These are phyloP conservation scores for Numida meleagris DNA, from an alignment of 2,113 vertebrate species.

Conservation along the genomic window DNA sequence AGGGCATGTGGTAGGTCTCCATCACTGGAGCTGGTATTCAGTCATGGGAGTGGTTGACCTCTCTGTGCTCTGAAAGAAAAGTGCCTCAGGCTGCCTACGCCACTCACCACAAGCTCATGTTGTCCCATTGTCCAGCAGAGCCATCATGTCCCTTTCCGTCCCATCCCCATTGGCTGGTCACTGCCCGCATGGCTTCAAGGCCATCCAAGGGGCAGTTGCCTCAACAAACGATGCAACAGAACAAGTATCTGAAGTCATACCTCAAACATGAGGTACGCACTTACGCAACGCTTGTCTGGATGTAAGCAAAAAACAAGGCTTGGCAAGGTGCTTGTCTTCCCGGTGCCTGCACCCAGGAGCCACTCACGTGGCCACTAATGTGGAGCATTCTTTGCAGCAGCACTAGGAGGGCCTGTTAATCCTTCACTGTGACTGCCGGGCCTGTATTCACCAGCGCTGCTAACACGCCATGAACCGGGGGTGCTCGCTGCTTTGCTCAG, in stretches of 20 bases:
- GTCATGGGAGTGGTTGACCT: neutral
- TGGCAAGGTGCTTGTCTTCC: neutral
- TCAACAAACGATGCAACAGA: neutral
- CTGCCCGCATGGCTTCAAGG: conserved; percentile 16
- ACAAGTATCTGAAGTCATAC: conserved; percentile 2
- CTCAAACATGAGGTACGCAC: neutral
- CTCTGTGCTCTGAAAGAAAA: neutral
- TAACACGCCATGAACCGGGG: neutral
- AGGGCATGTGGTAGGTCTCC: neutral
- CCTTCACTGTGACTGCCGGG: neutral
- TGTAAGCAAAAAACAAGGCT: neutral
- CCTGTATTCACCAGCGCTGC: neutral
- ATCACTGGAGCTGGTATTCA: neutral
- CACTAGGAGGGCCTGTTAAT: neutral
- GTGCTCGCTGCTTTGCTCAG: neutral
- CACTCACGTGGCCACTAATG: neutral
- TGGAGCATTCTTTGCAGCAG: neutral
- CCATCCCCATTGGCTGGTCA: neutral
- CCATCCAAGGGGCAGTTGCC: neutral
- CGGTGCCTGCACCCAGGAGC: neutral
- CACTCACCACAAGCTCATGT: neutral
- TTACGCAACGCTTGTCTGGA: conserved; percentile 22
- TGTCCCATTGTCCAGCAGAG: neutral
- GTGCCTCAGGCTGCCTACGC: neutral
- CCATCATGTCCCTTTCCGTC: neutral